A percentile compares a stretch with the other conserved stretches of the same genome.
These are phyloP conservation scores for Thumatha senex DNA, from an alignment of 2,888 invertebrate species.

Conservation along the genomic window DNA sequence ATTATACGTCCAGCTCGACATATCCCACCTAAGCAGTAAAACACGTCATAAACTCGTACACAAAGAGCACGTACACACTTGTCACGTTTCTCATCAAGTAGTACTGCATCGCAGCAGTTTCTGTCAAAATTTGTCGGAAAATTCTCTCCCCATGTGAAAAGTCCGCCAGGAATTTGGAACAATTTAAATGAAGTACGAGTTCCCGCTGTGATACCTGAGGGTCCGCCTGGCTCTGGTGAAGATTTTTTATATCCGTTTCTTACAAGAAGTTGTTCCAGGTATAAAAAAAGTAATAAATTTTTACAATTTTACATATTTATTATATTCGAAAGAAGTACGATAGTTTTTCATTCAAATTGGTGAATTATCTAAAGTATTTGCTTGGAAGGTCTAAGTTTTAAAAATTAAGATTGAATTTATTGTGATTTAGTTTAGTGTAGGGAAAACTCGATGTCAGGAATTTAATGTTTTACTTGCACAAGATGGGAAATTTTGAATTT, in stretches of 20 bases:
- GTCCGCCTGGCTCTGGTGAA: too few relatives aligned
- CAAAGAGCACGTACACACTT: slow-evolving; percentile 45
- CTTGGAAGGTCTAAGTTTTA: slow-evolving; percentile 14
- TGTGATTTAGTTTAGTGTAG: slow-evolving; percentile 9
- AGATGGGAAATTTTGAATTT: too few relatives aligned
- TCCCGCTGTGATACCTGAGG: slow-evolving; percentile 23
- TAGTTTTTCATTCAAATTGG: slow-evolving; percentile 32
- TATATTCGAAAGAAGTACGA: slow-evolving; percentile 12
- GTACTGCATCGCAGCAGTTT: slow-evolving; percentile 29
- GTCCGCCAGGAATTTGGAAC: slow-evolving; percentile 37
- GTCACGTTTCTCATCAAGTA: slow-evolving; percentile 37
- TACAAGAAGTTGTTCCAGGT: too few relatives aligned
- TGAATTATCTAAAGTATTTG: slow-evolving; percentile 11
- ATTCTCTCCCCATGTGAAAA: slow-evolving; percentile 43
- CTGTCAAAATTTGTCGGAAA: slow-evolving; percentile 42
- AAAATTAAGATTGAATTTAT: slow-evolving; percentile 18
- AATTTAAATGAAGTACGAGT: slow-evolving; percentile 40
- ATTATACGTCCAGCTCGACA: too few relatives aligned
- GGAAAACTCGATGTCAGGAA: background rate
- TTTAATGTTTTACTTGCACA: too few relatives aligned
- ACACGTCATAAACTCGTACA: slow-evolving; percentile 20
- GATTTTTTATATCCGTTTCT: too few relatives aligned
- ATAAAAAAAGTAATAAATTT: too few relatives aligned
- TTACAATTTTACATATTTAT: too few relatives aligned
- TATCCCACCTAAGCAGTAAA: slow-evolving; percentile 23